A percentile compares a stretch with the other conserved stretches of the same genome.
phyloP scores from a whole-genome alignment of 2,888 invertebrate genomes.

The Yponomeuta sedellus region DNA sequence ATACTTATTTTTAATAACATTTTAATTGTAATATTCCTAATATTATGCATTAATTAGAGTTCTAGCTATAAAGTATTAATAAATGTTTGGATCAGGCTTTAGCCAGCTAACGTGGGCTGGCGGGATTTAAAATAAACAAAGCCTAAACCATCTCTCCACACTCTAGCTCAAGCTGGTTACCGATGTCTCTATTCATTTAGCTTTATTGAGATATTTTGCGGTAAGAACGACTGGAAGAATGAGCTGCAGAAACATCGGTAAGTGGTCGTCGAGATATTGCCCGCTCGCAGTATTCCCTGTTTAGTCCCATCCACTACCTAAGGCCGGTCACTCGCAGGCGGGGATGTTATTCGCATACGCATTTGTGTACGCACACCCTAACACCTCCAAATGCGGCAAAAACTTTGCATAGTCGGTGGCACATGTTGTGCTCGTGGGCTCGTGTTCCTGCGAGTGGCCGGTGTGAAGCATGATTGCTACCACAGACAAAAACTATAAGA shows the following conservation, averaged over 20 bases:
- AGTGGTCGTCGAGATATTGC: constrained; percentile 17
- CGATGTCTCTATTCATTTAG: constrained; percentile 28
- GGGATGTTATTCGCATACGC: no score
- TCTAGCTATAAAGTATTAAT: constrained; percentile 76
- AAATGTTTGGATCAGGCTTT: constrained; percentile 51
- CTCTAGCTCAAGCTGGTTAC: constrained; percentile 23
- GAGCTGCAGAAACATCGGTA: constrained; percentile 3
- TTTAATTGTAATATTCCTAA: constrained; percentile 72
- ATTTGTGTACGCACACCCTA: no score
- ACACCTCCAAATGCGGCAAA: no score
- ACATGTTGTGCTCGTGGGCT: no score
- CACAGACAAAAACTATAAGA: constrained; percentile 25
- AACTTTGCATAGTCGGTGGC: no score
- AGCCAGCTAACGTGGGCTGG: constrained; percentile 44
- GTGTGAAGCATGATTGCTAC: neutral
- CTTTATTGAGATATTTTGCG: constrained; percentile 20
- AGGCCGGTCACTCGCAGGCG: constrained; percentile 41
- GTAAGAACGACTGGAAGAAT: neutral
- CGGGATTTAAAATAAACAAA: constrained; percentile 29
- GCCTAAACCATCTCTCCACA: constrained; percentile 24
- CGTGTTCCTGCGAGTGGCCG: no score
- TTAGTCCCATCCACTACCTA: constrained; percentile 58
- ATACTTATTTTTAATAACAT: constrained; percentile 73
- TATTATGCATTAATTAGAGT: constrained; percentile 75
- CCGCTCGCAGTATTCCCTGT: constrained; percentile 45